Conservation (phyloP, 2,113 vertebrate species). For the Gulo gulo region DNA sequence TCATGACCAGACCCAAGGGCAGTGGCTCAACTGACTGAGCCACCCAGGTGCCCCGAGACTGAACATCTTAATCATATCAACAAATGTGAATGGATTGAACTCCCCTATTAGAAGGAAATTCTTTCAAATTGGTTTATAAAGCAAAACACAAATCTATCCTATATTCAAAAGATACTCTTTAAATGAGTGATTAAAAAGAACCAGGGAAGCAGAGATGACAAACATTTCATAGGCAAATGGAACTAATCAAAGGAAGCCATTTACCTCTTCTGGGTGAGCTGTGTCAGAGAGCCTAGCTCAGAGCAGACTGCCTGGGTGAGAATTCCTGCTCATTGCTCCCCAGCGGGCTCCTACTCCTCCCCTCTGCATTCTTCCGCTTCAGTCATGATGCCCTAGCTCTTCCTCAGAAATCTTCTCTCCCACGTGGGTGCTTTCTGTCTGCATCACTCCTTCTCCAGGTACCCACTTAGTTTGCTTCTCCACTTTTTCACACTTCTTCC, state of each 20-base stretch:
- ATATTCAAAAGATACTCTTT: background rate
- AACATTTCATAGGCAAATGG: background rate
- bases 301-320: background rate
- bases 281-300: no score
- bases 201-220: background rate
- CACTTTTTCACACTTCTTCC: background rate
- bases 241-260: background rate
- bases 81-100: background rate
- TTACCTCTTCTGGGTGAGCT: fast-evolving
- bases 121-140: background rate
- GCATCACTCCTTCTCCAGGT: background rate
- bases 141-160: background rate
- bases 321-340: no score
- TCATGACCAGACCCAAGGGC: no score
- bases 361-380: background rate
- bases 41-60: background rate
- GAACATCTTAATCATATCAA: background rate
- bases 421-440: background rate
- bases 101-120: background rate
- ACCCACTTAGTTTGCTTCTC: background rate
- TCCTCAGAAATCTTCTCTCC: background rate
- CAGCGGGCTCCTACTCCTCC: no score
- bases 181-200: background rate
- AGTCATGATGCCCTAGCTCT: background rate
- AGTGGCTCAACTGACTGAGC: no score